Evolutionary conservation across 2,113 vertebrate genomes (phyloP).

Genomic region (Pongo abelii): DNA sequence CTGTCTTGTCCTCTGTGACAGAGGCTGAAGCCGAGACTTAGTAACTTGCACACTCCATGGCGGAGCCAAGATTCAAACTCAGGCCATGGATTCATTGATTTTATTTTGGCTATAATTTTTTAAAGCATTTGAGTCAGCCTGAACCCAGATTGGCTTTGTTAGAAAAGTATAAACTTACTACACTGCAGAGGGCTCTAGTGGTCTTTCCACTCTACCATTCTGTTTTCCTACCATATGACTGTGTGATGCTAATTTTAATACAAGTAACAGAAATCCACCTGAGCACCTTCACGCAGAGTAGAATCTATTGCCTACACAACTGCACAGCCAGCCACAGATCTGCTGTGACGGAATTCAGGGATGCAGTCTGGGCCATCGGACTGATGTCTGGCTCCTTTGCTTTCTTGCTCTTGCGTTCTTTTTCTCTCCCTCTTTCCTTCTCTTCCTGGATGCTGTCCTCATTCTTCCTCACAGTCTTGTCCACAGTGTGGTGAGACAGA

Average conservation of each 20-base stretch:
- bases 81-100: background rate
- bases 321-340: background rate
- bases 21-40: background rate
- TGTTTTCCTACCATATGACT: background rate
- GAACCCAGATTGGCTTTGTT: background rate
- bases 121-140: background rate
- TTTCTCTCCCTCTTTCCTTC: too few relatives aligned
- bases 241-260: background rate
- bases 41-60: background rate
- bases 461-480: background rate
- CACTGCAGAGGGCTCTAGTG: background rate
- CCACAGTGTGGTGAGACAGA: background rate
- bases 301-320: background rate
- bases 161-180: background rate
- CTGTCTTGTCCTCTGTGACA: rapidly evolving
- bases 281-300: background rate
- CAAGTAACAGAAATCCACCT: background rate
- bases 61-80: background rate
- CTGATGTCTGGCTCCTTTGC: too few relatives aligned
- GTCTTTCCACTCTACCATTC: background rate
- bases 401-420: too few relatives aligned
- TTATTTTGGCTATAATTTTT: background rate
- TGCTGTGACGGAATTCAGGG: background rate
- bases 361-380: background rate
- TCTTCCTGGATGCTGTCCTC: rapidly evolving